A percentile compares a stretch with the other conserved stretches of the same genome.
phyloP scores from a whole-genome alignment of 1,140 invertebrate species.

The Cheumatopsyche charites region DNA sequence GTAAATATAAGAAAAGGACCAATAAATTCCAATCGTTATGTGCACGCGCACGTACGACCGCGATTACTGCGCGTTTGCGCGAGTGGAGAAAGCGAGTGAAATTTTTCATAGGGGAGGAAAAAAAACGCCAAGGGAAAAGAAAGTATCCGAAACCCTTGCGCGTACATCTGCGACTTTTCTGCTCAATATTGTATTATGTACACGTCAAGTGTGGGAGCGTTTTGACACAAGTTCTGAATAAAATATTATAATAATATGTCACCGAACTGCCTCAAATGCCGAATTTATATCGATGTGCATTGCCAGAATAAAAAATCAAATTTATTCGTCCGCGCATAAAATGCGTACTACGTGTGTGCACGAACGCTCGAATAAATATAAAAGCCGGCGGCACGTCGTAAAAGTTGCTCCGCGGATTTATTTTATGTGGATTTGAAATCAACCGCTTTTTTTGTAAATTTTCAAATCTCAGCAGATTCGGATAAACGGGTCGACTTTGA shows the following conservation, averaged over 20 bases:
- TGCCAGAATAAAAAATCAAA: constrained; percentile 22
- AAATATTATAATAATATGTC: constrained; percentile 28
- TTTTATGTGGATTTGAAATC: too few species aligned
- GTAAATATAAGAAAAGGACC: too few species aligned
- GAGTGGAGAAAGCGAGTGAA: not conserved
- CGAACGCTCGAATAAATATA: too few species aligned
- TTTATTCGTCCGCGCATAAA: constrained; percentile 17
- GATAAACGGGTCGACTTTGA: not conserved
- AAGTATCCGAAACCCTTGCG: constrained; percentile 4
- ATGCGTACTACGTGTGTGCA: not conserved
- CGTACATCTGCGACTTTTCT: constrained; percentile 28
- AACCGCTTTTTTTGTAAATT: too few species aligned
- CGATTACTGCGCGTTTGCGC: not conserved
- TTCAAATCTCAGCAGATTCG: too few species aligned
- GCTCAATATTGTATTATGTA: constrained; percentile 31
- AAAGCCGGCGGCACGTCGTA: too few species aligned
- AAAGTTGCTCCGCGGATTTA: too few species aligned
- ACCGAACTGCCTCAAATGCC: constrained; percentile 24
- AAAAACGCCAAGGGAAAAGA: not conserved
- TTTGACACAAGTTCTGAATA: constrained; percentile 26
- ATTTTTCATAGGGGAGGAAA: not conserved
- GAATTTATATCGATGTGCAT: constrained; percentile 28
- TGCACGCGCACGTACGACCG: not conserved
- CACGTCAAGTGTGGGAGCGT: constrained; percentile 28
- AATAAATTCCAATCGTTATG: too few species aligned